A percentile compares a stretch with the other conserved stretches of the same genome.
phyloP scores from a whole-genome alignment of 1,140 invertebrate genomes.

The Zaprionus ornatus region DNA sequence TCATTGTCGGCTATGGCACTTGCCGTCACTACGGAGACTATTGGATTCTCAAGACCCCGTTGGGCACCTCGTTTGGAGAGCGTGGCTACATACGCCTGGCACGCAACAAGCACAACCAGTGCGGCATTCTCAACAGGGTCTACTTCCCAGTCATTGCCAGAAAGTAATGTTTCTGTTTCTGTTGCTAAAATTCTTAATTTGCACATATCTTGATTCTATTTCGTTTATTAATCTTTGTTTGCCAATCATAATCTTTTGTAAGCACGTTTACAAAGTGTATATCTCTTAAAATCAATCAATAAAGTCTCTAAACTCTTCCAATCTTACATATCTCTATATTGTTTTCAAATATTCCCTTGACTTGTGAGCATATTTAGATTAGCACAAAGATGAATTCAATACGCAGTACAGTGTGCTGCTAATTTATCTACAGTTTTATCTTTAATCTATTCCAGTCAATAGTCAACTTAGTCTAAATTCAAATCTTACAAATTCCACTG shows the following conservation, averaged over 20 bases:
- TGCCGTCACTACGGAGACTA: constrained; percentile 5
- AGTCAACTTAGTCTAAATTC: not conserved
- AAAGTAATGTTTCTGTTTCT: not conserved
- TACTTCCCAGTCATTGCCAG: constrained; percentile 1
- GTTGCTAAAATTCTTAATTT: not conserved
- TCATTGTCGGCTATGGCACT: constrained; percentile 29
- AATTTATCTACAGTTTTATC: not conserved
- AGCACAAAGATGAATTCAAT: not conserved
- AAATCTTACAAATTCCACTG: not conserved
- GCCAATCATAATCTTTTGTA: not conserved
- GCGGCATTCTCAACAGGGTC: constrained; percentile 21
- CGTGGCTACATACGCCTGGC: constrained; percentile 24
- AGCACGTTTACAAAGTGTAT: too few relatives aligned
- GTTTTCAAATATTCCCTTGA: too few relatives aligned
- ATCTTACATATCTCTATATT: too few relatives aligned
- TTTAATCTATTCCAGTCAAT: not conserved
- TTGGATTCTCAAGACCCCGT: constrained; percentile 27
- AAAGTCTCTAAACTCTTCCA: not conserved
- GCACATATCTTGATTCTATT: not conserved
- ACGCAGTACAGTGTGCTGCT: not conserved
- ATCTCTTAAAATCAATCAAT: not conserved
- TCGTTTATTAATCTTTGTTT: not conserved
- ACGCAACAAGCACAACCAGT: constrained; percentile 20
- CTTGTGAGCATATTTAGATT: too few relatives aligned
- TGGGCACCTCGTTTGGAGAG: constrained; percentile 12